Evolutionary conservation across 2,888 invertebrate species (phyloP).

Genomic region (Oligia latruncula): DNA sequence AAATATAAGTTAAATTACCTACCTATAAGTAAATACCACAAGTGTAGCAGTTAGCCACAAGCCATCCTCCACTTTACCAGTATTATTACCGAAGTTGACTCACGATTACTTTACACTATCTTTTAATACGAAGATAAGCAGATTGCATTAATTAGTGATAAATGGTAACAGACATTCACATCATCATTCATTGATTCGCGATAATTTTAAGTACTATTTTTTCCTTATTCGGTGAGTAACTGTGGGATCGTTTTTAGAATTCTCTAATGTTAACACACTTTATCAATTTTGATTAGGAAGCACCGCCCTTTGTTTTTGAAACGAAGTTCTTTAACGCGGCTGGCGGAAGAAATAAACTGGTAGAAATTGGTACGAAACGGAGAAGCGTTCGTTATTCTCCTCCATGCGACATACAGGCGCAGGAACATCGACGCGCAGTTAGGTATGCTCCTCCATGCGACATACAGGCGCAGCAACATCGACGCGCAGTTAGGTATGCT

Average conservation of each 20-base stretch:
- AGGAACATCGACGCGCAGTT: no score
- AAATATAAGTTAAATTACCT: not conserved
- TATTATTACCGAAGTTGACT: constrained; percentile 16
- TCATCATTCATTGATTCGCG: not conserved
- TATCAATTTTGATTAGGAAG: not conserved
- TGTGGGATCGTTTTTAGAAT: not conserved
- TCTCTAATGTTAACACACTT: not conserved
- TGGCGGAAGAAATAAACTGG: no score
- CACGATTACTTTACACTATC: constrained; percentile 10
- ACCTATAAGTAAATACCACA: no score
- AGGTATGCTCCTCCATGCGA: no score
- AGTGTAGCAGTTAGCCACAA: no score
- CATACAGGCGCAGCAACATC: no score
- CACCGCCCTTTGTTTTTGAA: not conserved
- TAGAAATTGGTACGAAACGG: not conserved
- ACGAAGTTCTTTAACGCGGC: no score
- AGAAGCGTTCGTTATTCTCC: no score
- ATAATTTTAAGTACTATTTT: constrained; percentile 18
- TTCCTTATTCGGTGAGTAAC: constrained; percentile 33
- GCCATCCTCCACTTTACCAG: not conserved
- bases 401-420: no score
- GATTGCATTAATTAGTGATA: constrained; percentile 6
- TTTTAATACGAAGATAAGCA: not conserved
- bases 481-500: no score
- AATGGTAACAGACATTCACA: constrained; percentile 12